Evolutionary conservation across 2,888 invertebrate species (phyloP), one percentile per base, ranked within the genome.

Genomic region (Rhimphoctona megacephalus): DNA sequence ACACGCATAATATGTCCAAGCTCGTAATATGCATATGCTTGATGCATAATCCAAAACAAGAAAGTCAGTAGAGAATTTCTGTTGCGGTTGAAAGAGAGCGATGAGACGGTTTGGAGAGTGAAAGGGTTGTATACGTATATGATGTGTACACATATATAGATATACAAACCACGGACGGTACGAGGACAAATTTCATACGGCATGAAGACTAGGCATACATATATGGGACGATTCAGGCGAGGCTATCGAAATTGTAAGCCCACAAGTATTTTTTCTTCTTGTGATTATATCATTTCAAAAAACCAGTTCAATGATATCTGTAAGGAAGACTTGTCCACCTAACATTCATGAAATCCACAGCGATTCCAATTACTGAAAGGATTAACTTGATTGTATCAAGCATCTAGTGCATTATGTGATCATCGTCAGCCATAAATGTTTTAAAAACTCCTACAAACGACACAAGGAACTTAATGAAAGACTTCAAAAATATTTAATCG

Each of bases 71-170:
- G 14, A 14, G 52, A 33, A 73, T 22, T 43, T 17, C 33, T 66
- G 33, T 74, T 77, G 77, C 49, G 77, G 66, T 77, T 33, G 66
- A 77, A n/a, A 33, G 33, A 22, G 77, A 77, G 66, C 64, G 11
- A 64, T n/a, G 64, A n/a, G 49, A 22, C 66, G 49, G 49, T 77
- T 77, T 77, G 46, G n/a, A 64, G 33, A 64, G 30, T 49, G 64
- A 66, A 22, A 39, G 30, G 33, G 49, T 33, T 33, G 66, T 36
- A 33, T 39, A 25, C 14, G 30, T 33, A n/a, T 9, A 57, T 3
- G 4, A 30, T 19, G 30, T 61, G 14, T 22, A 25, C 39, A 39
- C 54, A n/a, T 43, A 74, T 36, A 39, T 39, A 74, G 8, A 33
- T 25, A 33, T 25, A 6, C 14, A 57, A 43, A 74, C 74, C 74